phyloP scores from a whole-genome alignment of 2,113 vertebrate genomes.

The human region GRCh38 chr13:90752501-90753000 shows the following conservation, averaged over 20 bases:
- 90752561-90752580: fast-evolving
- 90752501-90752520: neutral
- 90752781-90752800: neutral
- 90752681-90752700: neutral
- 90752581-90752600: neutral
- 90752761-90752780: neutral
- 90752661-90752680: neutral
- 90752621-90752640: neutral
- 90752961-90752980: neutral
- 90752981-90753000: neutral
- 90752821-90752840: neutral
- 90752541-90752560: neutral
- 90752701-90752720: neutral
- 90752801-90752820: neutral
- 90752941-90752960: neutral
- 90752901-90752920: neutral
- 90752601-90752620: neutral
- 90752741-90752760: neutral
- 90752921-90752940: neutral
- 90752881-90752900: neutral
- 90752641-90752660: neutral
- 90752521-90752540: neutral
- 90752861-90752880: neutral
- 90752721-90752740: neutral
- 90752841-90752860: neutral